These are phyloP conservation scores for Solenopsis fugax DNA, from an alignment of 1,140 invertebrate species.

Conservation along the genomic window DNA sequence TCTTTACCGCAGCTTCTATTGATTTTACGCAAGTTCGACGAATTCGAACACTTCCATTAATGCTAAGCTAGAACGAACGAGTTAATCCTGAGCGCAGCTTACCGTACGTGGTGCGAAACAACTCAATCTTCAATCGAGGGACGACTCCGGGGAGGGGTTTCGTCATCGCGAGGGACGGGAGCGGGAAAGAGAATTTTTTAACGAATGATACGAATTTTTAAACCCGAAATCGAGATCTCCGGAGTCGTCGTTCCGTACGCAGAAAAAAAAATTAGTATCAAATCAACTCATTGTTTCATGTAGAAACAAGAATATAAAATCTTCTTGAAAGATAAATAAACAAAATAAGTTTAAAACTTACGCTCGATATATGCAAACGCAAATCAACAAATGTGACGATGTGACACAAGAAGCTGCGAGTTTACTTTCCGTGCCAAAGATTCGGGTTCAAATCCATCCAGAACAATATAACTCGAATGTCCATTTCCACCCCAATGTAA, in stretches of 20 bases:
- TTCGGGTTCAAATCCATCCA: no score
- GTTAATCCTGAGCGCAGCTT: conserved; percentile 67
- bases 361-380: no score
- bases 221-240: conserved; percentile 62
- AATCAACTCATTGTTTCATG: no score
- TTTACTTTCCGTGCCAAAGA: no score
- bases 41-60: conserved; percentile 79
- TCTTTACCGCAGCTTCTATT: conserved; percentile 65
- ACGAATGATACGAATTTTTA: conserved; percentile 51
- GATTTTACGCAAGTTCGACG: conserved; percentile 41
- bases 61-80: conserved; percentile 50
- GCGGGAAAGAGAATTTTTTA: conserved; percentile 2
- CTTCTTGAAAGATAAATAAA: no score
- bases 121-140: conserved; percentile 15
- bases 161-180: background rate
- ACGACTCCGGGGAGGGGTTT: conserved; percentile 4
- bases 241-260: conserved; percentile 44
- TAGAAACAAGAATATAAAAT: no score
- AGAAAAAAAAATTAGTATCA: no score
- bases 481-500: no score
- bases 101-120: conserved; percentile 53
- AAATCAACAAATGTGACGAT: no score
- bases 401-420: no score
- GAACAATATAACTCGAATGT: no score
- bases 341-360: no score